Evolutionary conservation across 2,113 vertebrate species (phyloP), one percentile per base, ranked within the genome.

Genomic region (Poeciliopsis retropinna): DNA sequence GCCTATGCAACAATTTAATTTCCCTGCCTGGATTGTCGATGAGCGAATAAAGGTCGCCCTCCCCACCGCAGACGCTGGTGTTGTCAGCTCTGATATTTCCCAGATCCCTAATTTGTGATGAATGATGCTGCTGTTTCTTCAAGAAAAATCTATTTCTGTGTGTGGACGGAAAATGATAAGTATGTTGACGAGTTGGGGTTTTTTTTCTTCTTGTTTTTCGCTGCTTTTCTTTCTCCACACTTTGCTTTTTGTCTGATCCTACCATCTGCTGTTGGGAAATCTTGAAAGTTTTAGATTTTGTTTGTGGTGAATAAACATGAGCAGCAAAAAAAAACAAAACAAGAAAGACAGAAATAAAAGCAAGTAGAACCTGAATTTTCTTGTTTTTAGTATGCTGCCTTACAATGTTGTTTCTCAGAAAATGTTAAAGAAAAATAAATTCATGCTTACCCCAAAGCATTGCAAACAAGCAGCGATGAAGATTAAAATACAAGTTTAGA

Each of bases 231-330:
- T 65, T 78, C 12, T 86, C 63, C 61, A 68, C 17, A 57, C 25
- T 57, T 73, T 75, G 47, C 69, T 64, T 15, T 74, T 60, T 72
- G 37, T 37, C 75, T 82, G 66, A 66, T 64, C 75, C 60, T 37
- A 64, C 82, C 86, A 88, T 84, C 77, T 87, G 82, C 66, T 83
- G 44, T 60, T 81, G 64, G 80, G 66, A 72, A 87, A 73, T 75
- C 54, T 65, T 67, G 5, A 69, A 81, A 70, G 51, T 54, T 78
- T 85, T 80, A 37, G 34, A 65, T 32, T 73, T 64, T 71, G 65
- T 77, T 76, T 81, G 71, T 80, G 72, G 69, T 62, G 61, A 75
- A 81, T 84, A 67, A 81, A 78, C 78, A 81, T 60, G 69, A 76
- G 22, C 47, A 17, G 72, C 81, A 75, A 69, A 66, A 60, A 67